phyloP scores from a whole-genome alignment of 2,888 invertebrate species.

The Idaea aversata region DNA sequence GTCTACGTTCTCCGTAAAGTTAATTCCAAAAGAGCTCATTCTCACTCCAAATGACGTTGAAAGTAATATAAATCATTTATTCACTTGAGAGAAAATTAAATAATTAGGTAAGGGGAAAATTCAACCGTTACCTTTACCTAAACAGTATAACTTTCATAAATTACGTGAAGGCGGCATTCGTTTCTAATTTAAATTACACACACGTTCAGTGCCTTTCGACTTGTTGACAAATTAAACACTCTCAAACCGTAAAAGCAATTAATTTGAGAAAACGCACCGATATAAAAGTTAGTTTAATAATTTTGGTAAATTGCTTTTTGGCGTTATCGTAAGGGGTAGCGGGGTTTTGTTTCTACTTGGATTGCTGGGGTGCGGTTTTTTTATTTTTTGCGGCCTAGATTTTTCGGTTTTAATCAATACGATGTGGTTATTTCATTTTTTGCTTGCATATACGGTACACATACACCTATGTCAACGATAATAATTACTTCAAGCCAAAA shows the following conservation, averaged over 20 bases:
- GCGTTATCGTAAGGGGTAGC: neutral
- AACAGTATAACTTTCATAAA: constrained; percentile 1
- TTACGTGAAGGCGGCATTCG: neutral
- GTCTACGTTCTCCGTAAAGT: too few relatives aligned
- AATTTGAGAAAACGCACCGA: neutral
- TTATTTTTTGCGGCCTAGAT: neutral
- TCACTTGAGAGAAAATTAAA: neutral
- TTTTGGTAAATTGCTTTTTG: neutral
- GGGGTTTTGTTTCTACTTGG: neutral
- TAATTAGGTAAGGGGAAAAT: constrained; percentile 1
- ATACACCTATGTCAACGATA: too few relatives aligned
- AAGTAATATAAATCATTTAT: neutral
- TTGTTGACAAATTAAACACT: constrained; percentile 1
- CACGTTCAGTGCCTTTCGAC: neutral
- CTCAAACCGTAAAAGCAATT: neutral
- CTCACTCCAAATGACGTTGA: neutral
- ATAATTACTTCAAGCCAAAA: too few relatives aligned
- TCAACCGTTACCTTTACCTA: neutral
- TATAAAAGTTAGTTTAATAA: neutral
- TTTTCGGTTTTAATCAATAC: too few relatives aligned
- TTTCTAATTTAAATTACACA: neutral
- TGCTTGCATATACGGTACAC: too few relatives aligned
- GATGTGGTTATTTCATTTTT: too few relatives aligned
- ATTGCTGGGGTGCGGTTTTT: neutral
- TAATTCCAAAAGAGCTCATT: too few relatives aligned